A percentile compares a stretch with the other conserved stretches of the same genome.
Evolutionary conservation across 2,113 vertebrate genomes (phyloP).

Genomic region (Gorsachius goisagi): DNA sequence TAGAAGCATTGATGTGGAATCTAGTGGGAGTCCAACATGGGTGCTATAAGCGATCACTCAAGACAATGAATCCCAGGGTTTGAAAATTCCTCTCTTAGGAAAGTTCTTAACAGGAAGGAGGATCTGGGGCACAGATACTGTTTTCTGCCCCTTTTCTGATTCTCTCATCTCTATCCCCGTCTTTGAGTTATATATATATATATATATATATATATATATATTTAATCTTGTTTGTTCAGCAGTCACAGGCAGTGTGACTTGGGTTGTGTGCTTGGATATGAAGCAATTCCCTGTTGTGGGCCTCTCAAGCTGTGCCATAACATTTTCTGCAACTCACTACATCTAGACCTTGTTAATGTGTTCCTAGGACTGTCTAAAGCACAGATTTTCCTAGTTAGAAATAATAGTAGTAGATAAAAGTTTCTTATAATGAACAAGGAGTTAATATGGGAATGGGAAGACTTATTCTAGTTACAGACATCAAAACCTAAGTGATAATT

Average conservation of each 20-base stretch:
- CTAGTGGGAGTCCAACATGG: background rate
- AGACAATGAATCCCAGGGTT: background rate
- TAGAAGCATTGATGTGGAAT: background rate
- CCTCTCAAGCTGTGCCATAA: background rate
- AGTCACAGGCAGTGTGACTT: background rate
- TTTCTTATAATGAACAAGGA: background rate
- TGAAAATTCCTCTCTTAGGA: background rate
- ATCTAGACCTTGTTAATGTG: background rate
- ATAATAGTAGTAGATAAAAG: background rate
- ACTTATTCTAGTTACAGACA: background rate
- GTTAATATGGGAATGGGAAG: background rate
- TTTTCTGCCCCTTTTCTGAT: background rate
- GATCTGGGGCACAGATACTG: background rate
- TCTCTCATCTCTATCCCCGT: background rate
- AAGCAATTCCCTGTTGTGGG: background rate
- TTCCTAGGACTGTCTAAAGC: background rate
- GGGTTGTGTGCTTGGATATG: background rate
- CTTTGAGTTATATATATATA: background rate
- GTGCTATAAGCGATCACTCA: background rate
- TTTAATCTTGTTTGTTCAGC: background rate
- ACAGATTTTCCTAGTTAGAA: background rate
- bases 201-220: background rate
- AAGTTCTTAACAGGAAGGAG: background rate
- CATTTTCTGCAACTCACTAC: background rate
- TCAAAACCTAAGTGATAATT: background rate